Conservation (phyloP, 2,797 vertebrate species). For the Rhinatrema bivittatum region DNA sequence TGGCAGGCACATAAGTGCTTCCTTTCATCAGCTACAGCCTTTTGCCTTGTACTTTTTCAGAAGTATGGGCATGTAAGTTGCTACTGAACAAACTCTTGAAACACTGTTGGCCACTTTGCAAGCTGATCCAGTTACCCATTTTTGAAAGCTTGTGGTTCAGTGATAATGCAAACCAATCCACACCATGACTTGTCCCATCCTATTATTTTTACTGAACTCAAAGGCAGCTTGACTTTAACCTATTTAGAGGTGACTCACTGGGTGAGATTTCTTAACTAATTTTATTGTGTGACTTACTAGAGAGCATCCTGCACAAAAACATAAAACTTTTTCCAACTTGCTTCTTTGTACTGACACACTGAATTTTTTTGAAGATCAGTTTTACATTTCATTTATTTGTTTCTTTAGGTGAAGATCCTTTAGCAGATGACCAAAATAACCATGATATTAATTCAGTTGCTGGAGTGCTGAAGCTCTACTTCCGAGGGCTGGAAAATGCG, state of each 20-base stretch:
- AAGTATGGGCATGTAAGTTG: too few species aligned
- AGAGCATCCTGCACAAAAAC: conserved; percentile 39
- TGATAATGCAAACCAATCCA: too few species aligned
- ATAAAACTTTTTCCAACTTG: neutral
- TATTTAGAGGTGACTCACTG: conserved; percentile 46
- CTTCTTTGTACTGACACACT: neutral
- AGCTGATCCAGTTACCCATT: too few species aligned
- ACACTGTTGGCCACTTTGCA: too few species aligned
- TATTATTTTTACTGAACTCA: conserved; percentile 30
- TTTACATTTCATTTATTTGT: too few species aligned
- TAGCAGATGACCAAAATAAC: conserved; percentile 91
- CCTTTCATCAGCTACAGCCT: too few species aligned
- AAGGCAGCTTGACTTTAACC: conserved; percentile 37
- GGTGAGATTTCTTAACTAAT: conserved; percentile 36
- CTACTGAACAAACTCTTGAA: too few species aligned
- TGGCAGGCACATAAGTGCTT: too few species aligned
- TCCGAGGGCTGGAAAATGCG: conserved; percentile 93
- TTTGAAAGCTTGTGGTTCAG: too few species aligned
- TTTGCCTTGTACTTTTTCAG: too few species aligned
- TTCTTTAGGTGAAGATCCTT: conserved; percentile 86
- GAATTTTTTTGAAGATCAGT: too few species aligned
- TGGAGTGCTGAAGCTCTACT: conserved; percentile 95
- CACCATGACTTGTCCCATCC: neutral
- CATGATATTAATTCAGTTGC: conserved; percentile 98
- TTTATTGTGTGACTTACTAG: conserved; percentile 47